Evolutionary conservation across 2,113 vertebrate genomes (phyloP), one percentile per base, ranked within the genome.

Genomic region (Taurulus bubalis): DNA sequence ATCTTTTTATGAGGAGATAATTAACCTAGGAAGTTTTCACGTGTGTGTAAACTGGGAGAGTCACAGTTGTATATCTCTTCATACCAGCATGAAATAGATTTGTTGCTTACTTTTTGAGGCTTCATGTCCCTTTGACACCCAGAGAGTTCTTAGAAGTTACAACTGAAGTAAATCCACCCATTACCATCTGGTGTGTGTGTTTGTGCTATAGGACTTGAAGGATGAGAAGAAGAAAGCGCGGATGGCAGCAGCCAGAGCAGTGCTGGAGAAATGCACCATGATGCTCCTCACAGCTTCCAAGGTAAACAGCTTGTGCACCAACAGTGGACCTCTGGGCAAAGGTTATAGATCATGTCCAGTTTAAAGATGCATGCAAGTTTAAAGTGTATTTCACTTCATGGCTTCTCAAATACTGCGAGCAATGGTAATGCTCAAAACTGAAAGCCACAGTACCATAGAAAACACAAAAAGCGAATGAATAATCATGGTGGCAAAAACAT

Each of bases 231-330:
- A 98, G 92, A 98, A 98, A 87, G 97, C 98, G 3, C 96, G 96
- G 85, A 99, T 99, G 98, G 98, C 98, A 71, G 98, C 97, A 28
- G 97, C 98, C 38, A 94, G 98, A 79, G 96, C 98, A 0, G 96
- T 99, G 83, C 96, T 99, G 80, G 98, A 99, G 92, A 99, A 99
- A 86, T 99, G 98, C 85, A 99, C 98, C 28, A 99, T 99, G 98
- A 99, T 99, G 98, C 97, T 99, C 30, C 96, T 99, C 75, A 99
- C 98, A 62, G 97, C 98, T 71, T 99, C 98, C 40, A 99, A 99
- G 97, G 98, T 98, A 85, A 87, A 78, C 65, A n/a, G 45, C 55
- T 34, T 12, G 66, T n/a, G 65, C 16, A 56, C 15, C 20, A 69
- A 10, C 56, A 40, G 18, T 49, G 26, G 28, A 56, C 62, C 75